Conservation (phyloP, 1,140 invertebrate genomes). For the Notospermus geniculatus region DNA sequence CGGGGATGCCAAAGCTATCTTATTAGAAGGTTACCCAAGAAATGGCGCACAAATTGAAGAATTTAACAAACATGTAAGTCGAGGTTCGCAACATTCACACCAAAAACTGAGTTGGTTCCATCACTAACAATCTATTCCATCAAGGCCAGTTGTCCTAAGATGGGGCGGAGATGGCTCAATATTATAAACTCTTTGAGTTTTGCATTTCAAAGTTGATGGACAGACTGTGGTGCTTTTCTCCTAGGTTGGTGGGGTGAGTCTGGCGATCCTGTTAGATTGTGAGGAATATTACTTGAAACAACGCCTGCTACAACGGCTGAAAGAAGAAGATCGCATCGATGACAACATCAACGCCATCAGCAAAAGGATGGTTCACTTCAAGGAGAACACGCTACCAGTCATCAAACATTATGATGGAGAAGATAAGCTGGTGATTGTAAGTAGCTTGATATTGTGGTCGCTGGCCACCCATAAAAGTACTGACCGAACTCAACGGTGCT, state of each 20-base stretch:
- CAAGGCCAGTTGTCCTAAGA: no score
- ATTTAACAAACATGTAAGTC: conserved; percentile 47
- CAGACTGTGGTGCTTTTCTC: conserved; percentile 14
- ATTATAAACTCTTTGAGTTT: no score
- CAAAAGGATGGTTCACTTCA: conserved; percentile 76
- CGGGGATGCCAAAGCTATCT: conserved; percentile 76
- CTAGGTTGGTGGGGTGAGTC: conserved; percentile 45
- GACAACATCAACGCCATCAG: conserved; percentile 82
- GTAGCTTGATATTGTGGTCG: no score
- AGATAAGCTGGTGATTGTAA: conserved; percentile 42
- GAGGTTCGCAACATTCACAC: no score
- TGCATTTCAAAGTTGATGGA: no score
- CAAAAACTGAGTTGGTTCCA: no score
- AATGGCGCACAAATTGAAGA: conserved; percentile 43
- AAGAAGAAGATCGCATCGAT: conserved; percentile 65
- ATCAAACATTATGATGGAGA: conserved; percentile 77
- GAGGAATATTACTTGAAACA: conserved; percentile 41
- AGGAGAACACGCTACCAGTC: conserved; percentile 82
- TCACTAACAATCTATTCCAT: no score
- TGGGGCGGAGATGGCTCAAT: no score
- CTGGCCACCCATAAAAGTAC: no score
- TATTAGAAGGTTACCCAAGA: conserved; percentile 90
- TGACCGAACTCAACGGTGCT: no score
- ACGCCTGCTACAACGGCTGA: conserved; percentile 31
- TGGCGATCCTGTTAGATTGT: conserved; percentile 47